Evolutionary conservation across 2,113 vertebrate species (phyloP).

Genomic region (Pavo muticus): DNA sequence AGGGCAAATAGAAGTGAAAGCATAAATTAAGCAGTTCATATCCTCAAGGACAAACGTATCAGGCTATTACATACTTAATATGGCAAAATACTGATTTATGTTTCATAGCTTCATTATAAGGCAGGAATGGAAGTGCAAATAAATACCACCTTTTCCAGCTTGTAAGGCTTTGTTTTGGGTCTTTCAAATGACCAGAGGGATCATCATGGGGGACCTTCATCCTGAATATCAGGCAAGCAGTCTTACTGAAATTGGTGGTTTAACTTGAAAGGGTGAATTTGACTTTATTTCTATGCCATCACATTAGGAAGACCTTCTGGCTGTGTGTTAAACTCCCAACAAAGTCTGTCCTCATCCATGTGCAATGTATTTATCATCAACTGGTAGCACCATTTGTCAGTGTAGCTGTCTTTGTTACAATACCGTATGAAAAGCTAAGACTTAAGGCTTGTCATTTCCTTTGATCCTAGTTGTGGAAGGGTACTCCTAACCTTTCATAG

Average conservation of each 20-base stretch:
- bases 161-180: not conserved
- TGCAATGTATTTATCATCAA: not conserved
- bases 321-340: not conserved
- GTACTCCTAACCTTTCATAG: not conserved
- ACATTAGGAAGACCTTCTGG: not conserved
- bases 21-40: not conserved
- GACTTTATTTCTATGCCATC: not conserved
- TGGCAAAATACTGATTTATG: not conserved
- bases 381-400: not conserved
- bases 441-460: not conserved
- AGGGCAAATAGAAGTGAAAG: not conserved
- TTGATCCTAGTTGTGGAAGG: not conserved
- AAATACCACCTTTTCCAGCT: not conserved
- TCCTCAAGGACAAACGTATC: not conserved
- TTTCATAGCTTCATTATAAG: not conserved
- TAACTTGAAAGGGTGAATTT: not conserved
- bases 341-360: not conserved
- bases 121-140: not conserved
- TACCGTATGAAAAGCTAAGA: not conserved
- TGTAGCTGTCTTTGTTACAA: fast-evolving
- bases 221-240: not conserved
- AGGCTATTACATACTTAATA: not conserved
- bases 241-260: not conserved
- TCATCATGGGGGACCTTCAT: not conserved
- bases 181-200: not conserved